Conservation (phyloP, 2,797 vertebrate species). For the Hemibagrus guttatus region DNA sequence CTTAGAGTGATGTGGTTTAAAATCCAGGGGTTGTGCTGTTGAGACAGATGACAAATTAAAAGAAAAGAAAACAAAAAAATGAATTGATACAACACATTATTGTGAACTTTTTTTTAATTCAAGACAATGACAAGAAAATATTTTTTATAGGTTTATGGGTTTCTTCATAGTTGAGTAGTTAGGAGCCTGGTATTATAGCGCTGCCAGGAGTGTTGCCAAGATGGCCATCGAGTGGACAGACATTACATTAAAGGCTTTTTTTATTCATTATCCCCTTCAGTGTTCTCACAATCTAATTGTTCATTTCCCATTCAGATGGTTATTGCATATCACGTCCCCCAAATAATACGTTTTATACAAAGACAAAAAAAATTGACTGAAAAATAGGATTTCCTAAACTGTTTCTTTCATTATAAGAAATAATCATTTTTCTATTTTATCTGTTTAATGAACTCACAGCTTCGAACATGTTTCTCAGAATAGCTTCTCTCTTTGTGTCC, state of each 20-base stretch:
- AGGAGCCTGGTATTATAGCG: neutral
- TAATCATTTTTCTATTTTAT: neutral
- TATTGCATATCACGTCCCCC: neutral
- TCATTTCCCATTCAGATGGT: neutral
- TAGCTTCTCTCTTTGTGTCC: constrained; percentile 49
- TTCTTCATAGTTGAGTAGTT: neutral
- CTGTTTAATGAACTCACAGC: neutral
- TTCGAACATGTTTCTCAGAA: constrained; percentile 31
- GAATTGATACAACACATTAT: neutral
- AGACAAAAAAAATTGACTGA: neutral
- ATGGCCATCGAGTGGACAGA: neutral
- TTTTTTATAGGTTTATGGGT: neutral
- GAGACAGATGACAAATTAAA: neutral
- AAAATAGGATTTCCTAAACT: neutral
- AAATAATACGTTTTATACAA: neutral
- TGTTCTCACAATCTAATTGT: neutral
- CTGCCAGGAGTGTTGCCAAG: neutral
- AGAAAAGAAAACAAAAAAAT: too few relatives aligned
- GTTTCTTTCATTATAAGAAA: neutral
- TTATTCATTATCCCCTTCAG: neutral
- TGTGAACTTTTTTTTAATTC: neutral
- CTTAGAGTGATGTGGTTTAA: neutral
- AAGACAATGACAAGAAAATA: neutral
- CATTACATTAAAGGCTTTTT: neutral
- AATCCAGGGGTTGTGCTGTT: neutral